Evolutionary conservation across 35 echinoderm and acorn worm genomes (phyloP).

Genomic region (Ophioderma brevispina): DNA sequence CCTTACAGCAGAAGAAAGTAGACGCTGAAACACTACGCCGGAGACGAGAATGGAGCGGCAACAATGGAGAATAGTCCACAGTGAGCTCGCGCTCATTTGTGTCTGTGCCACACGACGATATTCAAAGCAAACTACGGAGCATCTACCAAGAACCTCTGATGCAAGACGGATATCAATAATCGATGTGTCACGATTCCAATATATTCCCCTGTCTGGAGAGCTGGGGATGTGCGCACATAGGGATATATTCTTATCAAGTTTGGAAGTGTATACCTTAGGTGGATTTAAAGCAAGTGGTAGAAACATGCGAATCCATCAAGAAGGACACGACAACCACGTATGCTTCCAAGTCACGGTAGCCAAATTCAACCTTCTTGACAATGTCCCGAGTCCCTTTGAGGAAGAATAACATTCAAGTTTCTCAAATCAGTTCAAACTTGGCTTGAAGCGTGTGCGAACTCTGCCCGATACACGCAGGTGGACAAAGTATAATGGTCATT

Average conservation of each 20-base stretch:
- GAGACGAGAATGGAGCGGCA: not conserved
- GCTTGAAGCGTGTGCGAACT: not conserved
- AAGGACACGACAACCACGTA: not conserved
- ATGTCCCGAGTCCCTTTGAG: not conserved
- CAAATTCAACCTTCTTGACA: not conserved
- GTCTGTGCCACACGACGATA: not conserved
- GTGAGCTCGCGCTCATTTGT: not conserved
- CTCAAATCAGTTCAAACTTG: not conserved
- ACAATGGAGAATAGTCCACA: not conserved
- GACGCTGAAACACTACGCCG: not conserved
- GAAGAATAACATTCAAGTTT: not conserved
- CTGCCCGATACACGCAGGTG: not conserved
- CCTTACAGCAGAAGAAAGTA: not conserved
- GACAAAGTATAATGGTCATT: not conserved
- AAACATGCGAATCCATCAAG: not conserved
- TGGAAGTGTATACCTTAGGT: not conserved
- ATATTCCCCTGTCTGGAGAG: not conserved
- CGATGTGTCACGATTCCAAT: not conserved
- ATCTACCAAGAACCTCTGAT: not conserved
- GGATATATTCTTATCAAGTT: not conserved
- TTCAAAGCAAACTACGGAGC: not conserved
- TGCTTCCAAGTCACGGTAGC: not conserved
- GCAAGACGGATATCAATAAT: not conserved
- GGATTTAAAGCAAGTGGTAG: not conserved
- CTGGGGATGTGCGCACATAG: not conserved